Base-by-base conservation (phyloP, 2,888 invertebrate species). In the Drosophila limbata region DNA sequence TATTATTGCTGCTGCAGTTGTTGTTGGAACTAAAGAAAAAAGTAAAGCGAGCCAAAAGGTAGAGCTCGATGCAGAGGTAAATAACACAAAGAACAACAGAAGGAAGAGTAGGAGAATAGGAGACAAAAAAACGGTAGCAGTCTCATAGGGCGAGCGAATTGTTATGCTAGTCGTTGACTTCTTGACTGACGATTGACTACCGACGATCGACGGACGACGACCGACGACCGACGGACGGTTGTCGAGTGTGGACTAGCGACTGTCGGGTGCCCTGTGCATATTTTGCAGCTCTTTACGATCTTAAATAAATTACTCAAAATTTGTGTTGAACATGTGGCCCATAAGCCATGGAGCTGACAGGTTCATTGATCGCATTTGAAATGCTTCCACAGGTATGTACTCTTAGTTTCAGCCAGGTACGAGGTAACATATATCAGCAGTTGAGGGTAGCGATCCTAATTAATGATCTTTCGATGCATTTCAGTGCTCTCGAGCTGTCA, bases 131-230 rank as follows among this genome's bases (percentile, higher is more conserved):
- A 86, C 85, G 78, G 85, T 86, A 86, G 85, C 85, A 56, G 82
- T 75, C 85, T 80, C 85, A 89, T 87, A 89, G 89, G 85, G 85
- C 71, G 85, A 87, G 85, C 88, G 89, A 87, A 89, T 86, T 89
- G 85, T 89, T 89, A 89, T 82, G 89, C 87, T 84, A 84, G 88
- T 84, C 87, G 76, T 82, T 72, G 77, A 70, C 85, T 84, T 71
- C 79, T 74, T 61, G 56, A 64, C 55, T 37, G 48, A 33, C 15
- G n/a, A 39, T 17, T 15, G 31, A 11, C 39, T 28, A 52, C 19
- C 37, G 52, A 42, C 39, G 19, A 13, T 19, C 28, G 51, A 51
- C 3, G 10, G 31, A 19, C 33, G 33, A 51, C 2, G 9, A n/a
- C 31, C 28, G 52, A n/a, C 21, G 19, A 15, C 6, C 13, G 51